phyloP scores from a whole-genome alignment of 2,113 vertebrate species.

The Oryzias melastigma region DNA sequence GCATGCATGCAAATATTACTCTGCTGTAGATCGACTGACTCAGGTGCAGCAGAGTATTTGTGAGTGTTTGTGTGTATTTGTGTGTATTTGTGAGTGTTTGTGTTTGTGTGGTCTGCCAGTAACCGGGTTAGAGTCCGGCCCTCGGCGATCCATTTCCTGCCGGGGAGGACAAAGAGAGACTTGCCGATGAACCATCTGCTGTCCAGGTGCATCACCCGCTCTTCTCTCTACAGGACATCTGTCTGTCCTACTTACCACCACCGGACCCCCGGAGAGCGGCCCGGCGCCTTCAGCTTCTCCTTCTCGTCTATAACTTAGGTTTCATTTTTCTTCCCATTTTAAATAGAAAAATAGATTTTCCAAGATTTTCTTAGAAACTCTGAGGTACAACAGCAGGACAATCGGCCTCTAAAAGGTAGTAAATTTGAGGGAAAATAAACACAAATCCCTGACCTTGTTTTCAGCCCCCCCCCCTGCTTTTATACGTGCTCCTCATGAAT shows the following conservation, averaged over 20 bases:
- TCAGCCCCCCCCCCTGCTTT: no score
- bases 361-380: no score
- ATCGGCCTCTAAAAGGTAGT: no score
- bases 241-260: conserved; percentile 19
- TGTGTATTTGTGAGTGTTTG: not conserved
- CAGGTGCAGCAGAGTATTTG: no score
- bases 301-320: not conserved
- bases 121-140: conserved; percentile 63
- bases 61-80: conserved; percentile 12
- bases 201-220: conserved; percentile 51
- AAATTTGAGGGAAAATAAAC: no score
- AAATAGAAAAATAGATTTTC: no score
- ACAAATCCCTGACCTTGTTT: no score
- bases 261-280: conserved; percentile 16
- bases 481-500: no score
- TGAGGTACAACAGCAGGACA: no score
- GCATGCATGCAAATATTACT: no score
- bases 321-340: no score
- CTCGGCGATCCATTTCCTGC: conserved; percentile 68
- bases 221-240: conserved; percentile 16
- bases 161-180: conserved; percentile 58
- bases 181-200: conserved; percentile 72
- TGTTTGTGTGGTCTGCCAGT: conserved; percentile 21
- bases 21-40: no score
- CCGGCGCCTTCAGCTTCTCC: conserved; percentile 25